A percentile compares a stretch with the other conserved stretches of the same genome.
These are phyloP conservation scores for Hydrophis major DNA, from an alignment of 2,797 vertebrate species.

Conservation along the genomic window DNA sequence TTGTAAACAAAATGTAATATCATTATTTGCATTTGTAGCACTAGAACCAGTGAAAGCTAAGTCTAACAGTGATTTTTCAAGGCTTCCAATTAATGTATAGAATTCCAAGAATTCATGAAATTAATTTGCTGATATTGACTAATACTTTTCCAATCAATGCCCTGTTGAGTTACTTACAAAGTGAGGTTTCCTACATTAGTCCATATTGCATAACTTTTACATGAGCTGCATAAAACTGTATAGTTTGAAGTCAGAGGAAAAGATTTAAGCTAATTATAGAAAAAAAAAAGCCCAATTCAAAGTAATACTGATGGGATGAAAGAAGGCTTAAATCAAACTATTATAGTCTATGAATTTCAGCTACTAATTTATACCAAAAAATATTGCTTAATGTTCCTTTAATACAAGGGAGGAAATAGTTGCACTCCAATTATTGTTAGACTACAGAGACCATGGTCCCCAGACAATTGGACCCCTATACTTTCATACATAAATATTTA, in stretches of 20 bases:
- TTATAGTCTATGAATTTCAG: not conserved
- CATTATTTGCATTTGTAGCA: not conserved
- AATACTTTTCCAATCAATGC: not conserved
- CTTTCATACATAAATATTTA: not conserved
- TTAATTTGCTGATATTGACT: not conserved
- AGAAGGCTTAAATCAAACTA: not conserved
- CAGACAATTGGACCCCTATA: not conserved
- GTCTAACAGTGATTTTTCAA: not conserved
- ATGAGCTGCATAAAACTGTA: not conserved
- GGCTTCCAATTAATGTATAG: not conserved
- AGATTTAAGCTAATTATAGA: not conserved
- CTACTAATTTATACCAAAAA: not conserved
- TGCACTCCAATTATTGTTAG: not conserved
- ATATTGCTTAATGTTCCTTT: not conserved
- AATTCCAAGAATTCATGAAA: not conserved
- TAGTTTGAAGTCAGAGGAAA: not conserved
- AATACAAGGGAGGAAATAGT: not conserved
- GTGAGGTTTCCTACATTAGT: not conserved
- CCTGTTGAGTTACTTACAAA: not conserved
- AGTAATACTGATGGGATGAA: not conserved
- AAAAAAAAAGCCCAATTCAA: not conserved
- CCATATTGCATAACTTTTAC: not conserved
- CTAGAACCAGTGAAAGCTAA: not conserved
- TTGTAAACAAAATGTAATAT: slow-evolving; percentile 17
- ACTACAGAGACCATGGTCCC: not conserved